Evolutionary conservation across 2,797 vertebrate genomes (phyloP).

Genomic region (Phrynocephalus forsythii): DNA sequence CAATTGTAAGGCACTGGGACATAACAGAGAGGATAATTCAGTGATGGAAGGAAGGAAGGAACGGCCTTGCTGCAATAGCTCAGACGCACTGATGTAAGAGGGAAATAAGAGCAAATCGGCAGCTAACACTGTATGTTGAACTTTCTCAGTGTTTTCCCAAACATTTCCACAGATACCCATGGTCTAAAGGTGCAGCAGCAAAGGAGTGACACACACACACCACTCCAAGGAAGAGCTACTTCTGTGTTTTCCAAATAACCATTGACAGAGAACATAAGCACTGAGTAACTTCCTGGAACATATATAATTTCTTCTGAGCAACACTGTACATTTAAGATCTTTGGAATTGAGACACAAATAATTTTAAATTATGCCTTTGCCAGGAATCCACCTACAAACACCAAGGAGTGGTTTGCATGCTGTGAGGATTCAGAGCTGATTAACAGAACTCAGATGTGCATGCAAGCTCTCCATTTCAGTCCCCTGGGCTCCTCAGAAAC

Average conservation of each 20-base stretch:
- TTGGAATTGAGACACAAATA: constrained; percentile 68
- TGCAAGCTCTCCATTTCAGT: not conserved
- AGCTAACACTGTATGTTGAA: not conserved
- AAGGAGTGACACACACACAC: constrained; percentile 34
- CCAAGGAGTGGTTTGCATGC: constrained; percentile 34
- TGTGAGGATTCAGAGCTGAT: not conserved
- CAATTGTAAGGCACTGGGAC: constrained; percentile 75
- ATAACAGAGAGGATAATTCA: constrained; percentile 50
- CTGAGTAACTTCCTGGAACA: constrained; percentile 45
- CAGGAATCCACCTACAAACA: constrained; percentile 56
- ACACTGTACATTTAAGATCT: constrained; percentile 58
- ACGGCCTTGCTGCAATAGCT: constrained; percentile 47
- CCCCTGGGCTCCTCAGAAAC: not conserved
- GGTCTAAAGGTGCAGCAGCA: constrained; percentile 43
- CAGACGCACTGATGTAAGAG: constrained; percentile 23
- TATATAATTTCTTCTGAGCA: constrained; percentile 69
- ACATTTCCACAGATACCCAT: constrained; percentile 40
- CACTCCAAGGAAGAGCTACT: constrained; percentile 32
- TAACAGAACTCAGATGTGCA: not conserved
- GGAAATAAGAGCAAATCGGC: not conserved
- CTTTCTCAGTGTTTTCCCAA: not conserved
- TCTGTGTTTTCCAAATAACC: constrained; percentile 19
- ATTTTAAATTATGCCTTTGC: constrained; percentile 47
- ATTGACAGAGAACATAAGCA: constrained; percentile 13
- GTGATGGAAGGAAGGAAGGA: constrained; percentile 56